These are phyloP conservation scores for Chironomus tepperi DNA, from an alignment of 1,140 invertebrate species.

Conservation along the genomic window DNA sequence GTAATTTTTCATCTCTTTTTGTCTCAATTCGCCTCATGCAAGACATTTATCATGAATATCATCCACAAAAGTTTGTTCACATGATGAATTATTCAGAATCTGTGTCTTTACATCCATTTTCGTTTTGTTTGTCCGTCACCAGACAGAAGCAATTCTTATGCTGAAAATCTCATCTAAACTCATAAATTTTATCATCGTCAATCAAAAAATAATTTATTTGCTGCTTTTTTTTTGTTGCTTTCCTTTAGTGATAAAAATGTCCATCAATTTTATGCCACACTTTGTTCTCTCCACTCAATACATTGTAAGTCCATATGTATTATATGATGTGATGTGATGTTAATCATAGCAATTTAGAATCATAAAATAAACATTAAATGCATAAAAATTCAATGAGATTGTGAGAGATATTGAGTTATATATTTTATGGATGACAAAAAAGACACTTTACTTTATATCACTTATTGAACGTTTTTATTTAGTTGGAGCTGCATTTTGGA, in stretches of 20 bases:
- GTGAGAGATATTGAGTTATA: neutral
- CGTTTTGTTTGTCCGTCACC: no score
- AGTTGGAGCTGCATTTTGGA: neutral
- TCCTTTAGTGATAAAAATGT: neutral
- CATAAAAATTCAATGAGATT: neutral
- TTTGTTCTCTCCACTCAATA: neutral
- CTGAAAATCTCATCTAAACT: neutral
- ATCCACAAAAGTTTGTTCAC: no score
- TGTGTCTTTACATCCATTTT: no score
- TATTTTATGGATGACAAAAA: no score
- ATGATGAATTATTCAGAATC: no score
- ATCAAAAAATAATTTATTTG: neutral
- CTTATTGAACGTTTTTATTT: no score
- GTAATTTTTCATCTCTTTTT: constrained; percentile 9
- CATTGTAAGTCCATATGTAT: neutral
- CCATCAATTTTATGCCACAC: neutral
- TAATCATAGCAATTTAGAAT: constrained; percentile 8
- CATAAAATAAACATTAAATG: neutral
- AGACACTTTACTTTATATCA: no score
- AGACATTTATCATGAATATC: neutral
- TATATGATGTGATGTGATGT: neutral
- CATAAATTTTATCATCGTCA: constrained; percentile 9
- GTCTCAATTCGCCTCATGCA: neutral
- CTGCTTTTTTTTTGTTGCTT: no score
- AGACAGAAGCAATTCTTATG: neutral